Evolutionary conservation across 2,113 vertebrate species (phyloP).

Genomic region (Sphaerodactylus townsendi): DNA sequence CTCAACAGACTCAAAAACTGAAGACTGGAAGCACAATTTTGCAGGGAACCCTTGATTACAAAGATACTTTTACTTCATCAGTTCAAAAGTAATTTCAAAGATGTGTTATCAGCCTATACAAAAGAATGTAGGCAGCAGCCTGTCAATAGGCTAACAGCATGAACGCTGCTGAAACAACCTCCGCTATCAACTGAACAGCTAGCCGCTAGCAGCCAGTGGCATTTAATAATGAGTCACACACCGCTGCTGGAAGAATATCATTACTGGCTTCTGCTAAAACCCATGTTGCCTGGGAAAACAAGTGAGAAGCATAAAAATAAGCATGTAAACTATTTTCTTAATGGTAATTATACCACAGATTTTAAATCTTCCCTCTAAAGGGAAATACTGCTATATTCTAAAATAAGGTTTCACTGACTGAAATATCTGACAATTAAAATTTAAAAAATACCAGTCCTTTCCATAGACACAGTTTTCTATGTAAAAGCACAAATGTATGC

Average conservation of each 20-base stretch:
- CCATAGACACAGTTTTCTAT: background rate
- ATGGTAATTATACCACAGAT: background rate
- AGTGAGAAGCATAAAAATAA: background rate
- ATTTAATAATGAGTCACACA: background rate
- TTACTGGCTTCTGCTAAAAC: background rate
- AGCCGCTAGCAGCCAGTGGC: background rate
- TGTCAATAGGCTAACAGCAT: conserved; percentile 25
- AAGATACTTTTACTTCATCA: background rate
- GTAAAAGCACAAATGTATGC: rapidly evolving
- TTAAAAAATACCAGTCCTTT: background rate
- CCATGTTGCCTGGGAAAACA: background rate
- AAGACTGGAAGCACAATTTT: background rate
- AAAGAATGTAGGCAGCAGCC: background rate
- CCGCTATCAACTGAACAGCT: background rate
- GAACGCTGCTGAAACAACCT: conserved; percentile 23
- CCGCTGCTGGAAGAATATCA: background rate
- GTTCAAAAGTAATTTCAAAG: background rate
- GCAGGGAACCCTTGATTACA: background rate
- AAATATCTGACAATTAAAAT: background rate
- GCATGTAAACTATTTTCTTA: background rate
- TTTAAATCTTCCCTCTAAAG: background rate
- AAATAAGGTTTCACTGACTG: background rate
- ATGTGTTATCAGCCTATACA: background rate
- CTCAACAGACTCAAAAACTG: background rate
- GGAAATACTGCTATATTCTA: background rate